Percentiles rank a stretch among this genome's conserved stretches.
Conservation (phyloP, 1,140 invertebrate species). For the Drosophila takahashii region DNA sequence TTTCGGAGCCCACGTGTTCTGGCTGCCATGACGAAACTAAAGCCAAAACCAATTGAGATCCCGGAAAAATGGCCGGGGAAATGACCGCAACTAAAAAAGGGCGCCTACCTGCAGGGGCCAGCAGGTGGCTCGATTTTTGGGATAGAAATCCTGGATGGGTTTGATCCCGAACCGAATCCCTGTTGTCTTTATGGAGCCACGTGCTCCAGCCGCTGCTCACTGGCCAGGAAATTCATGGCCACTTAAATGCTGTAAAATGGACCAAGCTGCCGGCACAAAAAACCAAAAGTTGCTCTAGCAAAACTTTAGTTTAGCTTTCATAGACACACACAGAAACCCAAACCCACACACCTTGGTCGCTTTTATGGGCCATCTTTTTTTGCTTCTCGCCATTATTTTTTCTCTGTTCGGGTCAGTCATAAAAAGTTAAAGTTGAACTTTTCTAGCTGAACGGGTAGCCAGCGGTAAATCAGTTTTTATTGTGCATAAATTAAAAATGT, state of each 20-base stretch:
- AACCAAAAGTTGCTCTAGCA: conserved; percentile 68
- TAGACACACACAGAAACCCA: conserved; percentile 22
- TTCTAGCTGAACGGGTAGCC: conserved; percentile 43
- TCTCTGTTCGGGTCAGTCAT: conserved; percentile 55
- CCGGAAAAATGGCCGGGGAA: conserved; percentile 35
- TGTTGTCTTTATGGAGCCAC: conserved; percentile 53
- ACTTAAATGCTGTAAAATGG: conserved; percentile 81
- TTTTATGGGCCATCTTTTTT: conserved; percentile 68
- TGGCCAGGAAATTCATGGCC: conserved; percentile 74
- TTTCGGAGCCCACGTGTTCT: conserved; percentile 33
- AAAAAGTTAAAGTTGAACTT: conserved; percentile 70
- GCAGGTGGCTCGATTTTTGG: conserved; percentile 25
- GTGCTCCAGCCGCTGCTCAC: conserved; percentile 52
- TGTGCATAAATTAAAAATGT: conserved; percentile 81
- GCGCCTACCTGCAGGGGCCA: conserved; percentile 3
- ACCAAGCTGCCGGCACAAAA: conserved; percentile 74
- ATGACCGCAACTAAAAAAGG: conserved; percentile 54
- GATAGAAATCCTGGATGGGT: neutral
- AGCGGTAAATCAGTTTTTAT: conserved; percentile 77
- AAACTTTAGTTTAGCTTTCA: conserved; percentile 66
- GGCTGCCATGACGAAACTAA: conserved; percentile 23
- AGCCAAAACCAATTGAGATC: conserved; percentile 59
- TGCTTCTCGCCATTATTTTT: neutral
- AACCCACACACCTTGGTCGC: conserved; percentile 49
- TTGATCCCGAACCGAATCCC: conserved; percentile 2